A percentile compares a stretch with the other conserved stretches of the same genome.
Conservation (phyloP, 2,113 vertebrate genomes). For the Ornithorhynchus anatinus region DNA sequence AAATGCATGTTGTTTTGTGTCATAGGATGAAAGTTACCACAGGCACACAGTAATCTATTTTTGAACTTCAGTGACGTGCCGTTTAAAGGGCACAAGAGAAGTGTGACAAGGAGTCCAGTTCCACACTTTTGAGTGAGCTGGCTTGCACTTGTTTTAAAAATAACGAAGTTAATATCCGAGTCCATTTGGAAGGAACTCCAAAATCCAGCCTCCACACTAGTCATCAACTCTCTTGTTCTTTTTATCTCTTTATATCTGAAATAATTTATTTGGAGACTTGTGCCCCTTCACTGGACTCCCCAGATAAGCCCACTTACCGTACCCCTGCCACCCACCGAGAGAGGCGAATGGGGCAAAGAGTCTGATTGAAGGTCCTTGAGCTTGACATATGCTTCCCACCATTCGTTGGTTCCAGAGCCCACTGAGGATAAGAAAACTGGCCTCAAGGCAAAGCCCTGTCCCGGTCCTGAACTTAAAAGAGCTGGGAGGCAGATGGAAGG, state of each 20-base stretch:
- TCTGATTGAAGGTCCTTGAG: too few species aligned
- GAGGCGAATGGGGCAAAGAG: too few species aligned
- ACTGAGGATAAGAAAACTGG: too few species aligned
- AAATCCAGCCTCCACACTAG: neutral
- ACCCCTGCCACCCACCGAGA: too few species aligned
- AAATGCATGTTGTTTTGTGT: constrained; percentile 55
- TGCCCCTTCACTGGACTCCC: too few species aligned
- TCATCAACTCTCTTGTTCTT: neutral
- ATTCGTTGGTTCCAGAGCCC: too few species aligned
- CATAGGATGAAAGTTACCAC: constrained; percentile 45
- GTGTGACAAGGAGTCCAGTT: neutral
- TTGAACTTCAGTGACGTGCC: constrained; percentile 45
- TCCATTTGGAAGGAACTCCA: neutral
- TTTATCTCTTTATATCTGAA: neutral
- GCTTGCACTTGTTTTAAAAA: neutral
- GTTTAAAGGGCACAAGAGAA: constrained; percentile 31
- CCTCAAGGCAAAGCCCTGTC: too few species aligned
- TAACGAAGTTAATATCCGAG: constrained; percentile 18
- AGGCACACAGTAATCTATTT: constrained; percentile 39
- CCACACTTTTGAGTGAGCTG: too few species aligned
- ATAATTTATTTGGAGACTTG: neutral
- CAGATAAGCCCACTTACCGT: too few species aligned
- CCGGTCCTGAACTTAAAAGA: too few species aligned
- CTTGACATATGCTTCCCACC: too few species aligned
- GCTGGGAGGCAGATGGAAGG: too few species aligned